Evolutionary conservation across 2,888 invertebrate genomes (phyloP).

Genomic region (Hypomecis punctinalis): DNA sequence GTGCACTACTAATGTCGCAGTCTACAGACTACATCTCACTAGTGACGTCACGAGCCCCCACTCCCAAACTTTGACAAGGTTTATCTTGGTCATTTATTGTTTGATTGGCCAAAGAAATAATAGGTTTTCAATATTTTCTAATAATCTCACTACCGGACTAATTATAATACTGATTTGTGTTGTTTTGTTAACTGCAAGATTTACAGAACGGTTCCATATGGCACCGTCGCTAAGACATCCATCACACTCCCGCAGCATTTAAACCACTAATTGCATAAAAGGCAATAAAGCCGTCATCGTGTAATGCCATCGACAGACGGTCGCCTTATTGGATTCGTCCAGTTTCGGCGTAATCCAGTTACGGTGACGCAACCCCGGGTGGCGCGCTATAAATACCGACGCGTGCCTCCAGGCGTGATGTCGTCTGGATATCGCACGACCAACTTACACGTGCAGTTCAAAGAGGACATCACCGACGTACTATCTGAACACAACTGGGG

Average conservation of each 20-base stretch:
- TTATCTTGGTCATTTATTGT: too few species aligned
- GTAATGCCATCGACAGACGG: conserved; percentile 41
- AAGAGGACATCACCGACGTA: not conserved
- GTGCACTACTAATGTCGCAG: too few species aligned
- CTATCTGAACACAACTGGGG: not conserved
- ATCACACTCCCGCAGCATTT: conserved; percentile 2
- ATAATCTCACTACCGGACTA: too few species aligned
- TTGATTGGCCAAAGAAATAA: too few species aligned
- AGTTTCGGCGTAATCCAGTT: conserved; percentile 60
- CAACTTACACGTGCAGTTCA: not conserved
- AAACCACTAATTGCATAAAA: conserved; percentile 26
- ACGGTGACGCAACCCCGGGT: conserved; percentile 74
- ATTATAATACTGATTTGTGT: too few species aligned
- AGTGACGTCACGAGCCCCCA: too few species aligned
- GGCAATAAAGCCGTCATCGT: conserved; percentile 38
- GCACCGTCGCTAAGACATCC: conserved; percentile 9
- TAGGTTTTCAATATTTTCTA: too few species aligned
- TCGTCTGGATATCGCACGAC: conserved; percentile 53
- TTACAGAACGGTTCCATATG: not conserved
- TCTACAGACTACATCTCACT: too few species aligned
- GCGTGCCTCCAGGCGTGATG: conserved; percentile 67
- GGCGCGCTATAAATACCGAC: conserved; percentile 74
- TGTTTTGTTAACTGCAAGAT: not conserved
- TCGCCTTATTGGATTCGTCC: conserved; percentile 47
- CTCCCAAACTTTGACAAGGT: too few species aligned